phyloP scores from a whole-genome alignment of 2,797 vertebrate genomes.

The Pseudomugil tenellus region DNA sequence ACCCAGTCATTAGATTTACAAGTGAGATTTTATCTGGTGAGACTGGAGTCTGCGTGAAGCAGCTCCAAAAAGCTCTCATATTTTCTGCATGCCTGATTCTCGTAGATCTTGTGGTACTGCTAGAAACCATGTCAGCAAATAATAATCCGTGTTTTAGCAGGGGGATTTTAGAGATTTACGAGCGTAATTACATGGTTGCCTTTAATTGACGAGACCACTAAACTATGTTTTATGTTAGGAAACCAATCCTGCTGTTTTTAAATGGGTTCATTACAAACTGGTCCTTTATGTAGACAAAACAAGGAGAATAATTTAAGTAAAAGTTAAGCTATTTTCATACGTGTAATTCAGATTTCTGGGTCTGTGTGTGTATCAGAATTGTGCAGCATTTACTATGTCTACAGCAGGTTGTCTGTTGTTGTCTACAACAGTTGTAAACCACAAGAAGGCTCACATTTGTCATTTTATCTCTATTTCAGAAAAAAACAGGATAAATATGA shows the following conservation, averaged over 20 bases:
- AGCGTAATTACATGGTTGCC: slow-evolving; percentile 73
- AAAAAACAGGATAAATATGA: slow-evolving; percentile 21
- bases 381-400: slow-evolving; percentile 13
- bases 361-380: slow-evolving; percentile 16
- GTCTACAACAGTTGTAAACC: slow-evolving; percentile 27
- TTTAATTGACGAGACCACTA: slow-evolving; percentile 69
- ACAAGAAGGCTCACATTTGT: slow-evolving; percentile 20
- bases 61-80: slow-evolving; percentile 60
- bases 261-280: slow-evolving; percentile 60
- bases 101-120: slow-evolving; percentile 56
- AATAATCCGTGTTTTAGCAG: slow-evolving; percentile 73
- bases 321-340: background rate
- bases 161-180: slow-evolving; percentile 73
- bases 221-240: slow-evolving; percentile 47
- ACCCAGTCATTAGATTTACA: slow-evolving; percentile 67
- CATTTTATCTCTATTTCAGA: slow-evolving; percentile 18
- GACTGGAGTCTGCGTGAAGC: slow-evolving; percentile 50
- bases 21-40: slow-evolving; percentile 49
- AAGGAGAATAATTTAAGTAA: slow-evolving; percentile 11
- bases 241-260: slow-evolving; percentile 50
- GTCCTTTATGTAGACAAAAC: slow-evolving; percentile 36
- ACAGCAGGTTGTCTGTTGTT: too few relatives aligned
- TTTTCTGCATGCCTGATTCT: slow-evolving; percentile 61
- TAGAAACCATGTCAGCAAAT: slow-evolving; percentile 77
- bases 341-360: slow-evolving; percentile 3